Evolutionary conservation across 2,113 vertebrate genomes (phyloP), one percentile per base, ranked within the genome.

Genomic region (Melanerpes aurifrons): DNA sequence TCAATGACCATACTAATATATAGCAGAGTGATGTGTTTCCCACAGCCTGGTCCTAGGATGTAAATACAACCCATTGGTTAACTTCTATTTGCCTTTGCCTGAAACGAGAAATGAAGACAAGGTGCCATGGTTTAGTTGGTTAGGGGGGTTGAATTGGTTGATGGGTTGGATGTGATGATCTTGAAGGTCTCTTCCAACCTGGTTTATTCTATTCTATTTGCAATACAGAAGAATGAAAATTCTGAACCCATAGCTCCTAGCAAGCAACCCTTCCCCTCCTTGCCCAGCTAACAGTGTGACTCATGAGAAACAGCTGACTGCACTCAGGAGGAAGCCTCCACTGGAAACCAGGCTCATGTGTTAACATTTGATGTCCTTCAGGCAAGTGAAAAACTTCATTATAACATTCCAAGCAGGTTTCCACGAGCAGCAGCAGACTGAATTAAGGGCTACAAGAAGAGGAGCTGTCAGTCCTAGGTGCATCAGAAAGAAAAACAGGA

Each of bases 401-500:
- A 94, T 53, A 77, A 64, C 83, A 93, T 92, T 92, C 90, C 48
- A 94, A 91, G 58, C n/a, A 88, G 56, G 56, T 78, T 93, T 95
- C 84, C 85, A 95, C 61, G 70, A 94, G 83, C 64, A 82, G 74
- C 9, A 1, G 73, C 88, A 68, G 85, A 84, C 17, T 75, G 95
- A 95, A 73, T 73, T 75, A 77, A 32, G 79, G 59, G 67, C 83
- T 90, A 75, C 87, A 70, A 81, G 90, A 82, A 95, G 83, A 82
- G 25, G 58, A 92, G 63, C 62, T 90, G 56, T 89, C 94, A 79
- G 68, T 28, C 95, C 82, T 96, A 98, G 97, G 92, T 96, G 91
- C 37, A 94, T 82, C 87, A 94, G 79, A 91, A 92, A 96, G 87
- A 92, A 90, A 96, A 97, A 96, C 54, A 96, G 88, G 86, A 96